A percentile compares a stretch with the other conserved stretches of the same genome.
Conservation (phyloP, 2,888 invertebrate species). For the Drosophila kuntzei region DNA sequence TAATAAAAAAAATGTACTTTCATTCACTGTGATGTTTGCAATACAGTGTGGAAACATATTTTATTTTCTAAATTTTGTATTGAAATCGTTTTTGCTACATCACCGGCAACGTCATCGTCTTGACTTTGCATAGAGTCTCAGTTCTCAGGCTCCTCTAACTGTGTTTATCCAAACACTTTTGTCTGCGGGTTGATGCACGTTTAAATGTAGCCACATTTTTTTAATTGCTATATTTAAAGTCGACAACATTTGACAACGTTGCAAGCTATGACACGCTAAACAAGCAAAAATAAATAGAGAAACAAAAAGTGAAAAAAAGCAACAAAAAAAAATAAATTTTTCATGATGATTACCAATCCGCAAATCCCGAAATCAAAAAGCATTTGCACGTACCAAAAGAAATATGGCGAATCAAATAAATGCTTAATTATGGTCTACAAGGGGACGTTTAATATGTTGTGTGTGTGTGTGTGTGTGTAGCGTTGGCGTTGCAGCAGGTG, state of each 20-base stretch:
- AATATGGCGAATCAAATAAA: constrained; percentile 82
- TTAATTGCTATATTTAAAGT: constrained; percentile 77
- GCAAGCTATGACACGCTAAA: constrained; percentile 57
- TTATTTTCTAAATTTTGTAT: background rate
- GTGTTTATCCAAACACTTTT: constrained; percentile 11
- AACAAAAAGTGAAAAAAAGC: constrained; percentile 10
- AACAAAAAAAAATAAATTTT: constrained; percentile 35
- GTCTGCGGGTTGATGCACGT: constrained; percentile 70
- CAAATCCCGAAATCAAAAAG: constrained; percentile 59
- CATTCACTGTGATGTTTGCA: too few species aligned
- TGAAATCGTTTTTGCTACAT: constrained; percentile 25
- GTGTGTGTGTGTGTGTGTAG: constrained; percentile 32
- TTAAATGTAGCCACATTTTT: constrained; percentile 64
- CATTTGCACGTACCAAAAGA: constrained; percentile 65
- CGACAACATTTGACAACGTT: constrained; percentile 73
- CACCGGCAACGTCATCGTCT: constrained; percentile 21
- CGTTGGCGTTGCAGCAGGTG: constrained; percentile 76
- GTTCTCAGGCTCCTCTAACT: constrained; percentile 39
- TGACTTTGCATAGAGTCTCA: constrained; percentile 23
- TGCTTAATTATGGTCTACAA: constrained; percentile 77
- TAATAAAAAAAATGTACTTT: too few species aligned
- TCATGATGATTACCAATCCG: constrained; percentile 72
- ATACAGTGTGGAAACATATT: background rate
- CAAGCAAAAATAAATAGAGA: constrained; percentile 28
- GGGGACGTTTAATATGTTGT: constrained; percentile 38